These are phyloP conservation scores for Chrysomela aeneicollis DNA, from an alignment of 2,888 invertebrate genomes.

Conservation along the genomic window DNA sequence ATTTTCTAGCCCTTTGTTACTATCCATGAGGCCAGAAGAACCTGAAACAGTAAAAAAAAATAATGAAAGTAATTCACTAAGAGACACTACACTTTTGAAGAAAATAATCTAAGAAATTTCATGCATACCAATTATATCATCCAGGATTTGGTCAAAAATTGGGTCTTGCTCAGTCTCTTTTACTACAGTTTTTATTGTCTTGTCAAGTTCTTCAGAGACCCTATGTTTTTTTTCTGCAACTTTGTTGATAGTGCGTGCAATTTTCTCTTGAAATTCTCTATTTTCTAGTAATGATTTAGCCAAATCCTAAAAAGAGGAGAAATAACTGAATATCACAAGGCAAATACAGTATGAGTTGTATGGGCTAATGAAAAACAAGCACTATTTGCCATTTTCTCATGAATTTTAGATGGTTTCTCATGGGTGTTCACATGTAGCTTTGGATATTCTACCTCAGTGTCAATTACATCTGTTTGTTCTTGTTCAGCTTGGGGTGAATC, in stretches of 20 bases:
- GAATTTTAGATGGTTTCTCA: too few relatives aligned
- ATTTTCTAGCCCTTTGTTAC: background rate
- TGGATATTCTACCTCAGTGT: slow-evolving; percentile 27
- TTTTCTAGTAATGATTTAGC: slow-evolving; percentile 63
- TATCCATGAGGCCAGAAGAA: slow-evolving; percentile 16
- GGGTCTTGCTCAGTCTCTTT: slow-evolving; percentile 64
- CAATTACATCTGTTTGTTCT: slow-evolving; percentile 29
- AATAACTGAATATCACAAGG: too few relatives aligned
- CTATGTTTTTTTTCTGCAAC: slow-evolving; percentile 51
- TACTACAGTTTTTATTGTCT: slow-evolving; percentile 63
- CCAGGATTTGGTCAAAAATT: slow-evolving; percentile 62
- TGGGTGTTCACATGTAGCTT: too few relatives aligned
- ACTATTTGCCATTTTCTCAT: too few relatives aligned
- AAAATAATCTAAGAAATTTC: too few relatives aligned
- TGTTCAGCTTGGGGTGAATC: slow-evolving; percentile 27
- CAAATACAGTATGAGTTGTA: too few relatives aligned
- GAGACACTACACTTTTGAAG: too few relatives aligned
- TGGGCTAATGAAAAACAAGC: too few relatives aligned
- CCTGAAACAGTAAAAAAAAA: slow-evolving; percentile 7
- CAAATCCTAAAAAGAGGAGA: slow-evolving; percentile 19
- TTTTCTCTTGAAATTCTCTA: slow-evolving; percentile 64
- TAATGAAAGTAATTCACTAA: too few relatives aligned
- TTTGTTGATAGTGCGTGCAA: slow-evolving; percentile 66
- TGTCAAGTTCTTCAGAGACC: slow-evolving; percentile 57
- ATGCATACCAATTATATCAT: slow-evolving; percentile 59